Evolutionary conservation across 2,888 invertebrate species (phyloP), one percentile per base, ranked within the genome.

Genomic region (Tyria jacobaeae): DNA sequence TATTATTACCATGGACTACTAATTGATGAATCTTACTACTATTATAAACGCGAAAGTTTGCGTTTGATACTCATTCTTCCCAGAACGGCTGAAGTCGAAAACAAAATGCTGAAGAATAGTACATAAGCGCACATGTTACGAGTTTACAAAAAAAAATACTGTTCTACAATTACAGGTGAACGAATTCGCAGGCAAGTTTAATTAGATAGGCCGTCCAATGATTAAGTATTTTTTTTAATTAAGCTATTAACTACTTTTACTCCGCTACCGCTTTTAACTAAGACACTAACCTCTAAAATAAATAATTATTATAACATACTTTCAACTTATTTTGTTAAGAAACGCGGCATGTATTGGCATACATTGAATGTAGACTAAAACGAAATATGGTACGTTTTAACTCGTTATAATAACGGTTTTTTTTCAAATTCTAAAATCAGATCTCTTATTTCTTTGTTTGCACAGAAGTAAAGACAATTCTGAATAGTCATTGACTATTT

Each of bases 311-410:
- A 67, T 66, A 68, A 75, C 66, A 79, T 73, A 75, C 73, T 66
- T 64, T 57, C 57, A 66, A 78, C 75, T 70, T 80, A 81, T 80
- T 75, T 62, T 62, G 57, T 59, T 41, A 76, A 68, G 71, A 77
- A 78, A 80, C 63, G 57, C 73, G 62, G 61, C 68, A 69, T 67
- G 63, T 57, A 51, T 64, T 64, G 71, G 56, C 63, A 58, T 60
- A 68, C 64, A 67, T 71, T 69, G 59, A 62, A 78, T 76, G 66
- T 82, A 72, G 74, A 75, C 68, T 68, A 70, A 35, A 64, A 57
- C 77, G 73, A 71, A 69, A 77, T 64, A 68, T 71, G 75, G 72
- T 57, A 61, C 54, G 56, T 57, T 64, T 72, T 73, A 66, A 68
- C 68, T 75, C 41, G 9, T 60, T 54, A 17, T 17, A 50, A 56